phyloP scores from a whole-genome alignment of 2,888 invertebrate species.

The Mythimna loreyi region DNA sequence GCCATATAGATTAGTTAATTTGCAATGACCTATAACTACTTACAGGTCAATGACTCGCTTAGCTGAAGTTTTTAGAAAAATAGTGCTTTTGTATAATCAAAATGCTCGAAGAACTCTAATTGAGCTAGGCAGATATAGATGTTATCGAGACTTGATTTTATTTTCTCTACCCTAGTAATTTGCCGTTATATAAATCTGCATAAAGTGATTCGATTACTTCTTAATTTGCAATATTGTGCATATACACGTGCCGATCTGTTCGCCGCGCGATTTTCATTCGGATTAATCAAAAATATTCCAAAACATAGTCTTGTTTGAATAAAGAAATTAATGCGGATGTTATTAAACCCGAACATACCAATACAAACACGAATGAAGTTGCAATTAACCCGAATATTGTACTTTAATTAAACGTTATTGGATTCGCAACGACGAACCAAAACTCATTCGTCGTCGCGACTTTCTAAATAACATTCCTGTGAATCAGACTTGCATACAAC shows the following conservation, averaged over 20 bases:
- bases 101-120: no score
- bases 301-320: constrained; percentile 11
- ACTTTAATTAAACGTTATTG: constrained; percentile 39
- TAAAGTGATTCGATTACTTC: background rate
- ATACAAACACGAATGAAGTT: constrained; percentile 12
- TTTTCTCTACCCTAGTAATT: background rate
- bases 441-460: constrained; percentile 14
- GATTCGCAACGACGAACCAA: constrained; percentile 5
- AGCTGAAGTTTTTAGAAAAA: no score
- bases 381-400: constrained; percentile 38
- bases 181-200: no score
- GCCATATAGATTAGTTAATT: no score
- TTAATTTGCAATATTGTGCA: constrained; percentile 13
- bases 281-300: constrained; percentile 32
- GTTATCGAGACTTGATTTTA: background rate
- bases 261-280: background rate
- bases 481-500: constrained; percentile 28
- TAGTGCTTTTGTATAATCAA: no score
- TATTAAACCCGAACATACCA: constrained; percentile 31
- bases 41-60: no score
- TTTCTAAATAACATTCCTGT: constrained; percentile 33
- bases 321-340: constrained; percentile 27
- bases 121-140: no score
- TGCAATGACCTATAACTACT: no score
- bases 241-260: background rate